phyloP scores from a whole-genome alignment of 2,888 invertebrate species.

The Gortyna flavago region DNA sequence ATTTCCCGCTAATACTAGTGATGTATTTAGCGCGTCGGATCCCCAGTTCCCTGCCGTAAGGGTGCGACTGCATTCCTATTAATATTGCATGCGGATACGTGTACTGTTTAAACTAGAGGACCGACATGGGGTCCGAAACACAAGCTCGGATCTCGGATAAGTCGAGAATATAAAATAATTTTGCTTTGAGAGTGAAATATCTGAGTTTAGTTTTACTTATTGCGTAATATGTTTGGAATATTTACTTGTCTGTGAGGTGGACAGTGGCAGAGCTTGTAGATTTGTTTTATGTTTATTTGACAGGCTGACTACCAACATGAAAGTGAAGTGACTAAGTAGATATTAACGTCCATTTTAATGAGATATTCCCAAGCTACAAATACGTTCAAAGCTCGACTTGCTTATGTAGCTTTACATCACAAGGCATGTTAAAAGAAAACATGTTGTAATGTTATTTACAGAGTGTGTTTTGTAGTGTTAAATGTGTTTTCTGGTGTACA shows the following conservation, averaged over 20 bases:
- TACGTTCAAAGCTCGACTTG: neutral
- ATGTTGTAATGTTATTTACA: too few relatives aligned
- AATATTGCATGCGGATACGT: constrained; percentile 87
- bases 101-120: constrained; percentile 83
- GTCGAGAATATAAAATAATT: constrained; percentile 62
- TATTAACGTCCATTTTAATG: neutral
- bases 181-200: constrained; percentile 47
- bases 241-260: constrained; percentile 10
- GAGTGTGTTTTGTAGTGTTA: too few relatives aligned
- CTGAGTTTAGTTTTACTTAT: constrained; percentile 35
- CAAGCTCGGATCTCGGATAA: constrained; percentile 44
- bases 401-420: neutral
- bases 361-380: neutral
- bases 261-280: constrained; percentile 1
- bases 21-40: constrained; percentile 64
- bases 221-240: constrained; percentile 11
- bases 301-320: neutral
- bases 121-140: constrained; percentile 55
- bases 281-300: constrained; percentile 22
- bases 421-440: neutral
- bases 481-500: too few relatives aligned
- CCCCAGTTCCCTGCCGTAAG: constrained; percentile 64
- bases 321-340: neutral
- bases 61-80: constrained; percentile 84
- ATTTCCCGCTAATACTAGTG: constrained; percentile 74